These are phyloP conservation scores for Tragelaphus scriptus DNA, from an alignment of 2,113 vertebrate genomes.

Conservation along the genomic window DNA sequence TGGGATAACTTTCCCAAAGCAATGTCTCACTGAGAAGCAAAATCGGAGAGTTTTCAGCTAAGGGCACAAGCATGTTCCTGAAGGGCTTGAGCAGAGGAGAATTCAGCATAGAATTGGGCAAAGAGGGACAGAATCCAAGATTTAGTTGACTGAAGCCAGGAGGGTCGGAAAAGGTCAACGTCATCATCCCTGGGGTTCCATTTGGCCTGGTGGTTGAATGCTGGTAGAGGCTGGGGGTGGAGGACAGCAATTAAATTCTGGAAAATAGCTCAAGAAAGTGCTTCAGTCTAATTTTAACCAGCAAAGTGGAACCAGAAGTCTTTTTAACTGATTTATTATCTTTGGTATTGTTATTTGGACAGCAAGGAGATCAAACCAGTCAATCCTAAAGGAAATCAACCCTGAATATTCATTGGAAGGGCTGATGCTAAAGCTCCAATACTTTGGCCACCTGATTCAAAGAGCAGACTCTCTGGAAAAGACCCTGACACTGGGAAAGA, in stretches of 20 bases:
- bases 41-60: not conserved
- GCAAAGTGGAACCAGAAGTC: too few species aligned
- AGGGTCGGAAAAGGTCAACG: accelerated
- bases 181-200: too few species aligned
- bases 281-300: not conserved
- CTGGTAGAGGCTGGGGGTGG: not conserved
- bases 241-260: not conserved
- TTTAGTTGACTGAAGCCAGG: not conserved
- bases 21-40: not conserved
- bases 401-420: not conserved
- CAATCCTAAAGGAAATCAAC: not conserved
- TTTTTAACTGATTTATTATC: not conserved
- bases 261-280: not conserved
- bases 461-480: not conserved
- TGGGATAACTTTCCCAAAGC: not conserved
- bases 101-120: not conserved
- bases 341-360: not conserved
- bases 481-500: not conserved
- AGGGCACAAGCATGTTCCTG: not conserved
- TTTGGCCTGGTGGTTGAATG: not conserved
- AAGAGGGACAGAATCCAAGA: not conserved
- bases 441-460: not conserved
- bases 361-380: not conserved
- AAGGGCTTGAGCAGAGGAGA: not conserved
- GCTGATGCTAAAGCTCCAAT: not conserved